These are phyloP conservation scores for Austrolebias charrua DNA, from an alignment of 2,797 vertebrate genomes.

Conservation along the genomic window DNA sequence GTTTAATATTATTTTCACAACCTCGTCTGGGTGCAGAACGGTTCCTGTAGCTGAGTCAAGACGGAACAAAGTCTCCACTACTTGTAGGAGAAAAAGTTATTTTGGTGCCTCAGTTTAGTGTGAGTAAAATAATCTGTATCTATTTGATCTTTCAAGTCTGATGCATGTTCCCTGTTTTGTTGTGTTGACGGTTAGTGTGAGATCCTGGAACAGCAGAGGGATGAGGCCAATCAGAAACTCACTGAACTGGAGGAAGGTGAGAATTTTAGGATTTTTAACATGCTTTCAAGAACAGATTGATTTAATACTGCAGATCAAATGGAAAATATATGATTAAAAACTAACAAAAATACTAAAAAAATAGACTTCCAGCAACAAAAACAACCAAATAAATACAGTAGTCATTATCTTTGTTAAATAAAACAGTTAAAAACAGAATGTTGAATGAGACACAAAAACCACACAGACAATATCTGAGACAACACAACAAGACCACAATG, in stretches of 20 bases:
- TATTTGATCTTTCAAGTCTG: slow-evolving; percentile 5
- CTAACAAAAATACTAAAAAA: background rate
- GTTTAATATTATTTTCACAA: no score
- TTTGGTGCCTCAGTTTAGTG: background rate
- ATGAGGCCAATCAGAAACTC: slow-evolving; percentile 70
- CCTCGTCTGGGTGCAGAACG: no score
- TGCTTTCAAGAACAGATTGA: background rate
- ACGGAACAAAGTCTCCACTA: slow-evolving; percentile 20
- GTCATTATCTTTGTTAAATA: no score
- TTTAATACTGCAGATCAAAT: background rate
- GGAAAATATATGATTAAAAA: background rate
- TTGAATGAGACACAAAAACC: no score
- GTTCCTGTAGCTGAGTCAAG: slow-evolving; percentile 4
- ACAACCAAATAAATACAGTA: background rate
- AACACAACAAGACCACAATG: no score
- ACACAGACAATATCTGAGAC: no score
- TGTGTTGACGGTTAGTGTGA: slow-evolving; percentile 53
- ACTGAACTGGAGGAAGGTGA: slow-evolving; percentile 78
- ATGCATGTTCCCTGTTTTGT: slow-evolving; percentile 12
- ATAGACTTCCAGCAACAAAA: background rate
- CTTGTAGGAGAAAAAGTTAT: background rate
- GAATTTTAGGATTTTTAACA: slow-evolving; percentile 4
- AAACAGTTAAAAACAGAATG: no score
- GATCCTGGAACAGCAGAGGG: slow-evolving; percentile 60
- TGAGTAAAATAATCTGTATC: slow-evolving; percentile 9